Base-by-base conservation (phyloP, 2,888 invertebrate genomes). In the Punctoribates punctum region DNA sequence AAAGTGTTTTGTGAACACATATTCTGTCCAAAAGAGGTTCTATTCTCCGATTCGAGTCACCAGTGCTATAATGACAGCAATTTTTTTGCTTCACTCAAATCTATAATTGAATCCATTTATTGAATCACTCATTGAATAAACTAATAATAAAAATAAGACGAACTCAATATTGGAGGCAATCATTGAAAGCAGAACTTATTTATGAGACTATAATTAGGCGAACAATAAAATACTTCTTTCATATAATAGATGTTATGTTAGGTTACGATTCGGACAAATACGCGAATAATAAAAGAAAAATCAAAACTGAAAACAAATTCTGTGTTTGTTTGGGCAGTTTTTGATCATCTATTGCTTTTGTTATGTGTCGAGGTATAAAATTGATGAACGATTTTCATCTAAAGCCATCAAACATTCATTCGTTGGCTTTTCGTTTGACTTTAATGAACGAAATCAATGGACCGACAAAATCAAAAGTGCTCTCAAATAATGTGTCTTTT, bases 41-140 rank as follows among this genome's bases (percentile, higher is more conserved):
- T 54, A 54, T 54, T 54, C 11, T 54, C 54, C n/a, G 23, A n/a
- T 54, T 48, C 5, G 3, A 54, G 4, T 15, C 54, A 42, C 54
- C 54, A 54, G 15, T 23, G 13, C 23, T 20, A 54, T n/a, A n/a
- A 54, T 54, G 54, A 54, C 54, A 23, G 6, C 5, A n/a, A 9
- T 42, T 15, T 54, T 23, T 54, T 23, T 23, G 8, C 23, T 23
- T 6, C 48, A 54, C 3, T 20, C 20, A 54, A 54, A 54, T 54
- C 54, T 54, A 54, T 54, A 54, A 54, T 54, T 54, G 54, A 54
- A 54, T 54, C 54, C 54, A n/a, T 54, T 54, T 54, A 54, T 54
- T 54, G 54, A 54, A 54, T 54, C 54, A 54, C 54, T 54, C 54
- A 54, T 54, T 54, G 54, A 54, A 54, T 54, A 54, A 54, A 54